Base-by-base conservation (phyloP, 2,113 vertebrate genomes). In the Ciconia stormi region DNA sequence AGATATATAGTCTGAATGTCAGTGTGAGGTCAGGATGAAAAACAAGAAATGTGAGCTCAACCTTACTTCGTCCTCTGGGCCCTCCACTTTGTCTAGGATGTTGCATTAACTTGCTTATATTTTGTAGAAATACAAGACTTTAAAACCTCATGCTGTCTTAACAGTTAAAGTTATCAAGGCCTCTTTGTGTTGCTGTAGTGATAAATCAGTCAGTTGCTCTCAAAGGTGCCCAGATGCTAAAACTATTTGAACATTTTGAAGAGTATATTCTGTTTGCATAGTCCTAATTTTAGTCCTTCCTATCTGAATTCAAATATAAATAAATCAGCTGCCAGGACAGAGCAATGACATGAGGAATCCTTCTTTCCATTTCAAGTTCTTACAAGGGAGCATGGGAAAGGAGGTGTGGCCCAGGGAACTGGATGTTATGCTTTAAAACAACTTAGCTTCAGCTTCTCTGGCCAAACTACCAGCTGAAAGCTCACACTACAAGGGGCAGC, bases 171-270 rank as follows among this genome's bases (percentile, higher is more conserved):
- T 73, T 90, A 78, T 38, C 1, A n/a, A 83, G 63, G 63, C 61
- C n/a, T 66, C 42, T 77, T 87, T 74, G 26, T 67, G 86, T 95
- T 97, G 67, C 92, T 67, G 67, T 90, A 49, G 83, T 80, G 69
- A 82, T 78, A 44, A 36, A 87, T 91, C 74, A 94, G 62, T 83
- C 71, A 83, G 46, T 67, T 87, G 70, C 73, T 96, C 67, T 74
- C 30, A 7, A 78, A 91, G 53, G 56, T 92, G 69, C 49, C 30
- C 32, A 62, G 74, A 40, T 94, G 65, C 77, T 91, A 49, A 94
- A 94, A 34, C 22, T 69, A 27, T 63, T 32, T 56, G 27, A 89
- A 49, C 19, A 65, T 88, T 90, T 79, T 63, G 47, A 84, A 63
- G 38, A 26, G 53, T 49, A 55, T 56, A 23, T 95, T 82, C 77